A percentile compares a stretch with the other conserved stretches of the same genome.
Conservation (phyloP, 1,140 invertebrate genomes). For the Drosophila navojoa region DNA sequence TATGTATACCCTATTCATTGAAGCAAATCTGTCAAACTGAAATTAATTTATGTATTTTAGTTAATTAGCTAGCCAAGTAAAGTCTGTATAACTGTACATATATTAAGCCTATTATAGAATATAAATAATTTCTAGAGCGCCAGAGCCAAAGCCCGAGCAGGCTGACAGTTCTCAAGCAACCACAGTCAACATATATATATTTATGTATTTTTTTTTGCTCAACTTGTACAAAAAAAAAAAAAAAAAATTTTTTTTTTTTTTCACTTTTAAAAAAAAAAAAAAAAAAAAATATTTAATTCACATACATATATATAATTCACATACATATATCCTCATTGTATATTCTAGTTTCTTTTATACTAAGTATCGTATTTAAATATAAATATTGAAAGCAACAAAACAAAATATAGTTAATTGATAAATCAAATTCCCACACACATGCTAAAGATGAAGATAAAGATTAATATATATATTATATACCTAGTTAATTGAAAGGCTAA, state of each 20-base stretch:
- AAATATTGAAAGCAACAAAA: background rate
- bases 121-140: slow-evolving; percentile 15
- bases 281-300: background rate
- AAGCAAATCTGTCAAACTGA: background rate
- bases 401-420: slow-evolving; percentile 2
- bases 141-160: slow-evolving; percentile 38
- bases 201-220: slow-evolving; percentile 28
- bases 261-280: too few species aligned
- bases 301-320: background rate
- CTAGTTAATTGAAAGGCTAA: slow-evolving; percentile 70
- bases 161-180: slow-evolving; percentile 21
- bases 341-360: background rate
- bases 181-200: slow-evolving; percentile 23
- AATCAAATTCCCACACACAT: background rate
- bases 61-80: slow-evolving; percentile 15
- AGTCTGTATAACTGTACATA: slow-evolving; percentile 6
- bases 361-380: background rate
- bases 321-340: background rate
- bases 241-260: too few species aligned
- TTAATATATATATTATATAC: slow-evolving; percentile 27
- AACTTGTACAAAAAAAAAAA: slow-evolving; percentile 32
- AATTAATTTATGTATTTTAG: slow-evolving; percentile 25
- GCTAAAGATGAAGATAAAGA: too few species aligned
- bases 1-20: slow-evolving; percentile 3
- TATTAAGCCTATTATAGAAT: slow-evolving; percentile 15